Percentiles rank a stretch among this genome's conserved stretches.
Conservation (phyloP, 2,888 invertebrate genomes). For the Oscheius sp. region DNA sequence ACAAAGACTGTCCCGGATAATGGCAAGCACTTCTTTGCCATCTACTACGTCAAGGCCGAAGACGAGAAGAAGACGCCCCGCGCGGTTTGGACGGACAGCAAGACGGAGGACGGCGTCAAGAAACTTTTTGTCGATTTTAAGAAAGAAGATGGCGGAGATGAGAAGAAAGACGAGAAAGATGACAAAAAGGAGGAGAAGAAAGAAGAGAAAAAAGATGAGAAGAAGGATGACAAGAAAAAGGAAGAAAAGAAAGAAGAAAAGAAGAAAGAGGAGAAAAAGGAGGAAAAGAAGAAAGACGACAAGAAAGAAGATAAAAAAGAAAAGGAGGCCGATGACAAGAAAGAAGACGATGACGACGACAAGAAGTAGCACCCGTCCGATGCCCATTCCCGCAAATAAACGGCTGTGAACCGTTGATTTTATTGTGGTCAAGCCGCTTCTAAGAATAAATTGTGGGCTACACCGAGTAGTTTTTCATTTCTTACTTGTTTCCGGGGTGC, state of each 20-base stretch:
- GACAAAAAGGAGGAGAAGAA: background rate
- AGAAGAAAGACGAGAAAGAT: slow-evolving; percentile 6
- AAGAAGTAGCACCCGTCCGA: background rate
- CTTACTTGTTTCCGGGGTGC: too few species aligned
- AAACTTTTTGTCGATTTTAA: slow-evolving; percentile 56
- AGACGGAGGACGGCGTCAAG: slow-evolving; percentile 46
- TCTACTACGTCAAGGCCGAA: slow-evolving; percentile 46
- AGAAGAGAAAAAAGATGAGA: slow-evolving; percentile 32
- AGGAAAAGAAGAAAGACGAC: background rate
- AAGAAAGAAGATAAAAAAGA: slow-evolving; percentile 1
- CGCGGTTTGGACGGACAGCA: slow-evolving; percentile 48
- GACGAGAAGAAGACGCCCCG: slow-evolving; percentile 39
- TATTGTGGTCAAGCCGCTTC: too few species aligned
- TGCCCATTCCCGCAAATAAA: background rate
- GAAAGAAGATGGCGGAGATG: slow-evolving; percentile 39
- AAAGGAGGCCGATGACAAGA: slow-evolving; percentile 4
- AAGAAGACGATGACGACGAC: background rate
- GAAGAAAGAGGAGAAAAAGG: slow-evolving; percentile 8
- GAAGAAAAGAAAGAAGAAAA: slow-evolving; percentile 29
- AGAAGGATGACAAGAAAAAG: slow-evolving; percentile 36
- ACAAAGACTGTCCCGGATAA: slow-evolving; percentile 64
- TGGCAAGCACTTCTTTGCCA: slow-evolving; percentile 65
- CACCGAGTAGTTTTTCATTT: too few species aligned
- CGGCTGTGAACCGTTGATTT: slow-evolving; percentile 6
- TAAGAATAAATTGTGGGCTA: too few species aligned